These are phyloP conservation scores for Phalera bucephala DNA, from an alignment of 2,888 invertebrate genomes.

Conservation along the genomic window DNA sequence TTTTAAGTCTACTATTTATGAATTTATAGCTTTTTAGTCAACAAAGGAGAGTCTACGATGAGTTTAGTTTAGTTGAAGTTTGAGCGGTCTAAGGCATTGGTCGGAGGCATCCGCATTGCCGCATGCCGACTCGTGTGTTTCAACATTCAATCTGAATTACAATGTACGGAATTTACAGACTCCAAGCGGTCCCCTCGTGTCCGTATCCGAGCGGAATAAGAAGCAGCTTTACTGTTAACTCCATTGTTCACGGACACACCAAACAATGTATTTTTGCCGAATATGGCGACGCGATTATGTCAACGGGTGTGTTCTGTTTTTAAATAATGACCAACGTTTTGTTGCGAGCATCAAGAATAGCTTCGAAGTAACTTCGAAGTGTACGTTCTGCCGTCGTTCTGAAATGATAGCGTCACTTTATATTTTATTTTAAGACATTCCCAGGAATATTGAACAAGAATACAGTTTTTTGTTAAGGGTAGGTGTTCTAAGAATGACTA, in stretches of 20 bases:
- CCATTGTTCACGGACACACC: slow-evolving; percentile 74
- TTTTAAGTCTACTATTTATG: no score
- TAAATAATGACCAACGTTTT: slow-evolving; percentile 63
- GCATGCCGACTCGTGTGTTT: slow-evolving; percentile 76
- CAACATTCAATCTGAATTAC: slow-evolving; percentile 77
- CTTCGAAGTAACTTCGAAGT: slow-evolving; percentile 20
- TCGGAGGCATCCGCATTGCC: slow-evolving; percentile 60
- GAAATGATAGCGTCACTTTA: no score
- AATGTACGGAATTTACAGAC: slow-evolving; percentile 73
- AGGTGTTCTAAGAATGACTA: no score
- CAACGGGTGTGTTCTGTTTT: slow-evolving; percentile 76
- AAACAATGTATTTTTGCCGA: slow-evolving; percentile 78
- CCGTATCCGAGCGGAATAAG: slow-evolving; percentile 79
- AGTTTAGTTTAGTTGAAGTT: no score
- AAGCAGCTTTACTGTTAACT: slow-evolving; percentile 78
- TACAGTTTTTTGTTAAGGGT: no score
- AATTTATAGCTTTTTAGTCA: no score
- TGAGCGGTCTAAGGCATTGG: no score
- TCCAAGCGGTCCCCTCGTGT: slow-evolving; percentile 56
- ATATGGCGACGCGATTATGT: slow-evolving; percentile 78
- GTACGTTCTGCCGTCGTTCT: no score
- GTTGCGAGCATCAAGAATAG: slow-evolving; percentile 46
- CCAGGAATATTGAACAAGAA: no score
- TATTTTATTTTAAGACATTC: no score
- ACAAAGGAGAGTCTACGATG: no score